Evolutionary conservation across 2,113 vertebrate genomes (phyloP).

Genomic region (Barbus barbus): DNA sequence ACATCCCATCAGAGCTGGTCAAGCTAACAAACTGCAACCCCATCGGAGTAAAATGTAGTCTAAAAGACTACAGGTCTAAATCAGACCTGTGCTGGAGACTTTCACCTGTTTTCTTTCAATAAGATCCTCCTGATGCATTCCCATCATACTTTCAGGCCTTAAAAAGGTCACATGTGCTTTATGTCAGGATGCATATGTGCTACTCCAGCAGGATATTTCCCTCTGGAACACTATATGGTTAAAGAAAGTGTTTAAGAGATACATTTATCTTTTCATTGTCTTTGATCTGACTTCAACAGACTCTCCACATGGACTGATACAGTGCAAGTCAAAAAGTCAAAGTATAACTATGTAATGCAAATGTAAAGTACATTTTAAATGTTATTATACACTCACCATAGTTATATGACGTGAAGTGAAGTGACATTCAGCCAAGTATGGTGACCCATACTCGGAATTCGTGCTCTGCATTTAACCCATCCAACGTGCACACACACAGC

Average conservation of each 20-base stretch:
- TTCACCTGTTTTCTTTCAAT: not conserved
- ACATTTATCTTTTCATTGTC: not conserved
- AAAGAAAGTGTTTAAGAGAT: not conserved
- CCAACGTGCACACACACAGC: too few species aligned
- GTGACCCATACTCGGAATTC: too few species aligned
- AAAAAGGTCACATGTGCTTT: slow-evolving; percentile 37
- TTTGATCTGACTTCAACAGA: not conserved
- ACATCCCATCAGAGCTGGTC: slow-evolving; percentile 9
- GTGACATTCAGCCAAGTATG: too few species aligned
- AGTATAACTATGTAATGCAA: too few species aligned
- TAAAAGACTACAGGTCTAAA: not conserved
- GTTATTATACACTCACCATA: too few species aligned
- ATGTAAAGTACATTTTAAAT: too few species aligned
- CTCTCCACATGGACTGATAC: too few species aligned
- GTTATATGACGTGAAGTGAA: too few species aligned
- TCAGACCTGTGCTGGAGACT: not conserved
- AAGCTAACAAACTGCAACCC: slow-evolving; percentile 1
- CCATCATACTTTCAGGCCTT: not conserved
- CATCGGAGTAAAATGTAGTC: not conserved
- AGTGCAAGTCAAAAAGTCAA: too few species aligned
- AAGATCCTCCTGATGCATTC: slow-evolving; percentile 6
- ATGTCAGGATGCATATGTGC: slow-evolving; percentile 43
- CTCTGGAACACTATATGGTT: not conserved
- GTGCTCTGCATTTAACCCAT: too few species aligned
- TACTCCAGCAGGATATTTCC: slow-evolving; percentile 16